Evolutionary conservation across 2,888 invertebrate species (phyloP).

Genomic region (Halocaridina rubra): DNA sequence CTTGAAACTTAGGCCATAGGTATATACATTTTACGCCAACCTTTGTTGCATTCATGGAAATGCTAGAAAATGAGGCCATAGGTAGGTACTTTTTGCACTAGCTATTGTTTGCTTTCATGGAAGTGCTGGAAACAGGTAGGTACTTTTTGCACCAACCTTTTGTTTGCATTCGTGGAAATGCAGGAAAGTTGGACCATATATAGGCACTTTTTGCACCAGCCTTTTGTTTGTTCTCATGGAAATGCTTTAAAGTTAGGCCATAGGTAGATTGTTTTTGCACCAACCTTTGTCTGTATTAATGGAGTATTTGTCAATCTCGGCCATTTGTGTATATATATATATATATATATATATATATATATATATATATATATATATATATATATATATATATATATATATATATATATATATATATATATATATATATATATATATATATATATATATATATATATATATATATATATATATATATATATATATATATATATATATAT

Average conservation of each 20-base stretch:
- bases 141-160: no score
- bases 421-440: neutral
- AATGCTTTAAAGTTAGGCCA: no score
- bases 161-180: no score
- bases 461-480: neutral
- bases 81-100: no score
- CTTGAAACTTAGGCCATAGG: no score
- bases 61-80: constrained; percentile 97
- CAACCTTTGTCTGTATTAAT: no score
- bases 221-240: no score
- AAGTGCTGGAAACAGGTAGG: no score
- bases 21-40: constrained; percentile 83
- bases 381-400: neutral
- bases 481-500: neutral
- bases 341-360: neutral
- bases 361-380: neutral
- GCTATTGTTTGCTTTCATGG: no score
- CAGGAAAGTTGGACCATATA: no score
- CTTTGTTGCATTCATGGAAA: constrained; percentile 94
- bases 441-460: neutral
- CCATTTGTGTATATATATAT: neutral
- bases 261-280: no score
- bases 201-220: no score
- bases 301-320: neutral
- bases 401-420: neutral